Evolutionary conservation across 2,113 vertebrate species (phyloP).

Genomic region (Lepus europaeus): DNA sequence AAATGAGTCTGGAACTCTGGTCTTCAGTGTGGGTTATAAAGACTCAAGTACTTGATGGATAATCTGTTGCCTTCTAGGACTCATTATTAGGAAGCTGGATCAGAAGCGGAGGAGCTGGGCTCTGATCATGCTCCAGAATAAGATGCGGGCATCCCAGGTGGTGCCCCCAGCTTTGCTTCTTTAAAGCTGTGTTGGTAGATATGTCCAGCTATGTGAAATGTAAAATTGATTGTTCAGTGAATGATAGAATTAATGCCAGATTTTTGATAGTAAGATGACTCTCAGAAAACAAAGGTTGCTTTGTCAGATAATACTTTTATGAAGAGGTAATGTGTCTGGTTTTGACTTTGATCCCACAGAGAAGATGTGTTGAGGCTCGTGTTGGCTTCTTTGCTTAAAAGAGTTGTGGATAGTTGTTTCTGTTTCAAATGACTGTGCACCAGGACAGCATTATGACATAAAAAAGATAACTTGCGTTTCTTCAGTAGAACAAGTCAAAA

Average conservation of each 20-base stretch:
- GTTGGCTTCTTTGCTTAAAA: neutral
- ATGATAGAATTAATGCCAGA: neutral
- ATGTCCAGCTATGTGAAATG: neutral
- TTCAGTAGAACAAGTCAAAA: neutral
- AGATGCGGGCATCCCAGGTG: no score
- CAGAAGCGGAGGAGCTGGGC: no score
- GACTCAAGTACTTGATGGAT: no score
- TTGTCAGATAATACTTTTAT: neutral
- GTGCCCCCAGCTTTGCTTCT: neutral
- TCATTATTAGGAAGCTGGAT: no score
- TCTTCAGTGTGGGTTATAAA: no score
- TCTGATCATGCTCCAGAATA: no score
- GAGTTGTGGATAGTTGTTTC: neutral
- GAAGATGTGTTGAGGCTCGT: neutral
- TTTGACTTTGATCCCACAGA: neutral
- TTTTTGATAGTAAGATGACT: conserved; percentile 34
- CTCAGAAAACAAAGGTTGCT: neutral
- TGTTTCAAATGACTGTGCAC: neutral
- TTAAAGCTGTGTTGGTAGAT: conserved; percentile 15
- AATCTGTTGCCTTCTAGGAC: no score
- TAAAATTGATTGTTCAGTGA: conserved; percentile 18
- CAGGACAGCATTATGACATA: neutral
- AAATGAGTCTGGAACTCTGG: no score
- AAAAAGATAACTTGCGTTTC: neutral
- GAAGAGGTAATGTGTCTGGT: neutral